phyloP scores from a whole-genome alignment of 2,113 vertebrate species.

The Isichthys henryi region DNA sequence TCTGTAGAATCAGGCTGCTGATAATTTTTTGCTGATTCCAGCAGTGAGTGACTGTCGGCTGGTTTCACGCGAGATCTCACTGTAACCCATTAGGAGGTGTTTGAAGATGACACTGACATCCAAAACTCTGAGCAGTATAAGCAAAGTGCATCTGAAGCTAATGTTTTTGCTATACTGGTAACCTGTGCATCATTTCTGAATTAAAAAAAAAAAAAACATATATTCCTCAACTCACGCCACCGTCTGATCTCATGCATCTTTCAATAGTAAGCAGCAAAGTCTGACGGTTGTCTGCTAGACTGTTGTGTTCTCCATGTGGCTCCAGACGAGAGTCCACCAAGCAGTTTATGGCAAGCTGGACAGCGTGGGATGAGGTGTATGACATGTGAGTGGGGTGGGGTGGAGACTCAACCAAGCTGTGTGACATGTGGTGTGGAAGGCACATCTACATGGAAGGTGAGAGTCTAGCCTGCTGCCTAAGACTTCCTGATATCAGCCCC shows the following conservation, averaged over 20 bases:
- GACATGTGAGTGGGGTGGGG: slow-evolving; percentile 8
- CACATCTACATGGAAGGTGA: not conserved
- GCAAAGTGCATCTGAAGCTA: not conserved
- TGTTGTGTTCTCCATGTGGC: not conserved
- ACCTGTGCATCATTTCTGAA: not conserved
- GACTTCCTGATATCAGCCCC: slow-evolving; percentile 19
- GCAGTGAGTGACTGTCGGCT: not conserved
- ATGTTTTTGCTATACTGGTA: not conserved
- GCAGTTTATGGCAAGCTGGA: slow-evolving; percentile 19
- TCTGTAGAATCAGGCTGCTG: not conserved
- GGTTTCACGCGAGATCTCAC: not conserved
- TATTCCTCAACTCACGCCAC: not conserved
- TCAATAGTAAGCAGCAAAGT: not conserved
- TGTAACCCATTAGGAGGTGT: not conserved
- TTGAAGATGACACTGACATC: not conserved
- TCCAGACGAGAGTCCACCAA: slow-evolving; percentile 14
- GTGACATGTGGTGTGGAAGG: not conserved
- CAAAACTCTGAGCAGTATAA: not conserved
- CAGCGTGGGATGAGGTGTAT: slow-evolving; percentile 1
- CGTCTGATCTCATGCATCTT: not conserved
- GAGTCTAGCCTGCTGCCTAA: slow-evolving; percentile 16
- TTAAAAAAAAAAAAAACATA: not conserved
- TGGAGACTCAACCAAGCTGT: not conserved
- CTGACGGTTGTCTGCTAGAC: not conserved
- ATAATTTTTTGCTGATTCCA: not conserved